These are phyloP conservation scores for Labeo catla DNA, from an alignment of 2,113 vertebrate species.

Conservation along the genomic window DNA sequence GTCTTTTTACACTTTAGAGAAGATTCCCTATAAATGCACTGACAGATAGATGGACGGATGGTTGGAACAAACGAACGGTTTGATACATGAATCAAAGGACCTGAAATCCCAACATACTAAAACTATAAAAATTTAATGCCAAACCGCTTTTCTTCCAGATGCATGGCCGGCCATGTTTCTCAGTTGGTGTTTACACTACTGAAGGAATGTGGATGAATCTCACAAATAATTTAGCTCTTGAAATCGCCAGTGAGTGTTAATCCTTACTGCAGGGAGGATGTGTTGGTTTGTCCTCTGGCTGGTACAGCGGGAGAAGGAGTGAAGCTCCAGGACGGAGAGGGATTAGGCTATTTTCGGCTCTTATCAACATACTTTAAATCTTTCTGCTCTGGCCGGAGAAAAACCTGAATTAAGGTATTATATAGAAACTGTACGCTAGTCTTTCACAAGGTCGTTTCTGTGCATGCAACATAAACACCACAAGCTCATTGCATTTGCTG, in stretches of 20 bases:
- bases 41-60: background rate
- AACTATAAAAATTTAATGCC: background rate
- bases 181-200: slow-evolving; percentile 11
- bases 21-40: background rate
- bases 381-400: background rate
- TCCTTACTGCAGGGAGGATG: slow-evolving; percentile 37
- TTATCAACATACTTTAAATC: slow-evolving; percentile 24
- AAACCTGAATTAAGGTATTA: background rate
- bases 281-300: slow-evolving; percentile 24
- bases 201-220: slow-evolving; percentile 14
- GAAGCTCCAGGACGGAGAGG: background rate
- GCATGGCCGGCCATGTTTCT: background rate
- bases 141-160: background rate
- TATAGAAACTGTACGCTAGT: background rate
- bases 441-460: background rate
- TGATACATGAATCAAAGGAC: background rate
- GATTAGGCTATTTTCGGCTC: slow-evolving; percentile 44
- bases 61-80: background rate
- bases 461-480: background rate
- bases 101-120: background rate
- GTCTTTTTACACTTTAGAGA: background rate
- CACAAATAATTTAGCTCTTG: slow-evolving; percentile 43
- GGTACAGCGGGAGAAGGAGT: slow-evolving; percentile 32
- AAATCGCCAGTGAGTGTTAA: slow-evolving; percentile 40
- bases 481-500: background rate